A percentile compares a stretch with the other conserved stretches of the same genome.
These are phyloP conservation scores for Tineola bisselliella DNA, from an alignment of 2,888 invertebrate species.

Conservation along the genomic window DNA sequence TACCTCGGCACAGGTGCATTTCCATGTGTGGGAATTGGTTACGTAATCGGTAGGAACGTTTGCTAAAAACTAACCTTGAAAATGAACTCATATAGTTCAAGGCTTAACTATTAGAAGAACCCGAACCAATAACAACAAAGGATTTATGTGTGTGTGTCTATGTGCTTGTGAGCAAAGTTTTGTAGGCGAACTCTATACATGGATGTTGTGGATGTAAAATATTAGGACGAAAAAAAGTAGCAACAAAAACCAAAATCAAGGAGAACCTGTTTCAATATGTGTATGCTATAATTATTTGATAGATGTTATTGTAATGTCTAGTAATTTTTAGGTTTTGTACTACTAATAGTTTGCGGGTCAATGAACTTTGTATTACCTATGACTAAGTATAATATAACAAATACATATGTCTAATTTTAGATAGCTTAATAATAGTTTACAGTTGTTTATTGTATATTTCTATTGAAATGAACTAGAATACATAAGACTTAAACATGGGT, in stretches of 20 bases:
- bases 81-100: conserved; percentile 61
- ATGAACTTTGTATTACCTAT: background rate
- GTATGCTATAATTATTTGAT: conserved; percentile 2
- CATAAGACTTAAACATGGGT: no score
- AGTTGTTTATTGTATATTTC: background rate
- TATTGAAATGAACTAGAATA: no score
- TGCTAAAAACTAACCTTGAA: conserved; percentile 50
- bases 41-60: conserved; percentile 51
- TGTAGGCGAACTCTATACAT: background rate
- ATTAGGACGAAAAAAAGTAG: conserved; percentile 1
- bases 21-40: conserved; percentile 25
- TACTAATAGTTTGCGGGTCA: background rate
- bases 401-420: background rate
- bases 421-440: background rate
- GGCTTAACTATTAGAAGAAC: conserved; percentile 54
- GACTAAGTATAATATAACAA: background rate
- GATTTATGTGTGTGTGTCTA: conserved; percentile 29
- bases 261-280: background rate
- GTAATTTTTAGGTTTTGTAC: background rate
- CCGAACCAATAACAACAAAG: conserved; percentile 37
- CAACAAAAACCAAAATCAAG: conserved; percentile 8
- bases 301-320: background rate
- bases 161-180: conserved; percentile 17
- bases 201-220: background rate
- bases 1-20: conserved; percentile 12